Evolutionary conservation across 2,113 vertebrate genomes (phyloP), one percentile per base, ranked within the genome.

Genomic region (Paracanthobrama guichenoti): DNA sequence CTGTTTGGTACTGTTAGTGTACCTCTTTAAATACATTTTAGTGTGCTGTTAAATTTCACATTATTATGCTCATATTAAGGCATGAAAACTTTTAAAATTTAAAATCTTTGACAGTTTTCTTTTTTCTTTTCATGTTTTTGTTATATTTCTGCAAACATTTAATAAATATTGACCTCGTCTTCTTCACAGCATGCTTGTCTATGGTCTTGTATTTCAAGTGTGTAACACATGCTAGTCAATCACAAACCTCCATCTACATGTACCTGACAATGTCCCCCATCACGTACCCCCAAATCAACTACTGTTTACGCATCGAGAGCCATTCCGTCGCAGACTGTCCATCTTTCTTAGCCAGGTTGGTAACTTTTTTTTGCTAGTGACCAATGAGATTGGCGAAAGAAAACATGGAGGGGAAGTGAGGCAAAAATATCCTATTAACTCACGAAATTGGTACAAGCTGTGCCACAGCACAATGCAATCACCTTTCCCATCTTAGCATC

Each of bases 381-480:
- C 62, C 64, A 59, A 73, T 48, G 55, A 82, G 64, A 82, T 55
- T 48, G 42, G 77, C 87, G 42, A 44, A 86, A 88, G 48, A 82
- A 69, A 67, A 81, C 83, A 59, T 84, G 76, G 57, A 64, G 76
- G 72, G 50, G 69, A 35, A 46, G 78, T 24, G 71, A 85, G 86
- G 82, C 86, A 90, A 84, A 92, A 84, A 89, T 90, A 88, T 91
- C 87, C 90, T 48, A 93, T 93, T 92, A 94, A 91, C 87, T 91
- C 7, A 64, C 84, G 81, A 94, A 90, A 93, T 91, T 91, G 90
- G 88, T 91, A 93, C 91, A 93, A 89, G 91, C 89, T 89, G 90
- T 89, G 90, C 87, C 46, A 46, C 85, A 80, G 86, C 86, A 90
- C 89, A 88, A 87, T 88, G 89, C 90, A 89, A 88, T 91, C 91